phyloP scores from a whole-genome alignment of 2,888 invertebrate species.

The Brachylomia viminalis region DNA sequence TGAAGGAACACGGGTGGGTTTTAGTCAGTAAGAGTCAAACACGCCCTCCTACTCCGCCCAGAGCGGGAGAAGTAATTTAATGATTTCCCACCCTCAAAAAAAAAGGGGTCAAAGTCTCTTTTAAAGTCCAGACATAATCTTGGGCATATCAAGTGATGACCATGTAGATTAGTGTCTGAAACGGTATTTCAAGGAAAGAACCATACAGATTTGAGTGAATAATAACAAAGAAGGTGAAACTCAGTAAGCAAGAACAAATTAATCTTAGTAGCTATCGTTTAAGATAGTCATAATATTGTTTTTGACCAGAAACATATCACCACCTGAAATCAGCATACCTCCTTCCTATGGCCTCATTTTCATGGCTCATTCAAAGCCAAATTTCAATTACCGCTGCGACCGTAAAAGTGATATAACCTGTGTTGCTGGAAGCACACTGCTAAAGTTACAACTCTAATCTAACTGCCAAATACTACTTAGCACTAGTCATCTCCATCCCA shows the following conservation, averaged over 20 bases:
- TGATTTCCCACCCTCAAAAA: too few relatives aligned
- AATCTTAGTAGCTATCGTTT: background rate
- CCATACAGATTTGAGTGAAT: too few relatives aligned
- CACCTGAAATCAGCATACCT: background rate
- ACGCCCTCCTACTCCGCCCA: too few relatives aligned
- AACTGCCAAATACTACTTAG: background rate
- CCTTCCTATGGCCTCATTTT: background rate
- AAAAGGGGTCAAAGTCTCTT: too few relatives aligned
- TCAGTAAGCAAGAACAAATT: too few relatives aligned
- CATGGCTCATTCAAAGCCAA: background rate
- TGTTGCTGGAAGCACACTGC: background rate
- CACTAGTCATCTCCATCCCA: constrained; percentile 20
- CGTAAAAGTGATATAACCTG: background rate
- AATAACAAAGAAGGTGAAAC: background rate
- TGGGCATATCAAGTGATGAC: too few relatives aligned
- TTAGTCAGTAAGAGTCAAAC: too few relatives aligned
- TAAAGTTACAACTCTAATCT: background rate
- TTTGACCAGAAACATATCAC: background rate
- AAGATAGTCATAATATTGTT: background rate
- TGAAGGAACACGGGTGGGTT: too few relatives aligned
- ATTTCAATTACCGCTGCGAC: background rate
- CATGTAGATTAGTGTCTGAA: too few relatives aligned
- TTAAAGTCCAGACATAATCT: too few relatives aligned
- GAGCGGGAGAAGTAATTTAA: too few relatives aligned
- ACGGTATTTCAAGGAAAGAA: too few relatives aligned